Base-by-base conservation (phyloP, 2,888 invertebrate species). In the Eumacrocentrus americanus region DNA sequence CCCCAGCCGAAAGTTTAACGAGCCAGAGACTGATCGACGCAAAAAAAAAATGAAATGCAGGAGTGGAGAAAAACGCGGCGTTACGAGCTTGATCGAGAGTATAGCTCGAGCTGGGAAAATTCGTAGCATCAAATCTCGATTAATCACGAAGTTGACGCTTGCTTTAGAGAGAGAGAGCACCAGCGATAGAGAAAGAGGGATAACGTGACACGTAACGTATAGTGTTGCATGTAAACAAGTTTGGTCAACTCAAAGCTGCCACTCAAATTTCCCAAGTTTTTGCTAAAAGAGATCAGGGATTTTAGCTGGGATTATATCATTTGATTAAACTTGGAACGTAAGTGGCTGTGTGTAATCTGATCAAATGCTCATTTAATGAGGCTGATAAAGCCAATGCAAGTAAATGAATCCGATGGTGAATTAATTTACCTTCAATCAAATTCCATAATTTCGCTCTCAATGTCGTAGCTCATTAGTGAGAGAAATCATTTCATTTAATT, bases 1-100 rank as follows among this genome's bases (percentile, higher is more conserved):
- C 37, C 35, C 56, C 34, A 37, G 47, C 55, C 34, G 38, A 57
- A 50, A 53, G 42, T 62, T 63, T 62, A 66, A 66, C 65, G 61
- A 62, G 62, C 58, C 59, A 29, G 40, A 51, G 34, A 48, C 38
- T 63, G 58, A 48, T 52, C 52, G 52, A 52, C 48, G 38, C 52
- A 9, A 55, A 35, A 18, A 29, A 42, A 55, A 56, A 51, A 35
- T 29, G 23, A 25, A 16, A 52, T 52, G 16, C 22, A 52, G 9
- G 7, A 22, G 34, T 35, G 34, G 16, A 44, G 4, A 44, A 46
- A 55, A 55, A 55, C 12, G 20, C 20, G 42, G 25, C 34, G 16
- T 48, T 48, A 48, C 48, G 12, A 16, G 18, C 29, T 2, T 18
- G 20, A 48, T 9, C 34, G 46, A 35, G 35, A 37, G 23, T 55